Base-by-base conservation (phyloP, 2,797 vertebrate genomes). In the Hylomyscus alleni region DNA sequence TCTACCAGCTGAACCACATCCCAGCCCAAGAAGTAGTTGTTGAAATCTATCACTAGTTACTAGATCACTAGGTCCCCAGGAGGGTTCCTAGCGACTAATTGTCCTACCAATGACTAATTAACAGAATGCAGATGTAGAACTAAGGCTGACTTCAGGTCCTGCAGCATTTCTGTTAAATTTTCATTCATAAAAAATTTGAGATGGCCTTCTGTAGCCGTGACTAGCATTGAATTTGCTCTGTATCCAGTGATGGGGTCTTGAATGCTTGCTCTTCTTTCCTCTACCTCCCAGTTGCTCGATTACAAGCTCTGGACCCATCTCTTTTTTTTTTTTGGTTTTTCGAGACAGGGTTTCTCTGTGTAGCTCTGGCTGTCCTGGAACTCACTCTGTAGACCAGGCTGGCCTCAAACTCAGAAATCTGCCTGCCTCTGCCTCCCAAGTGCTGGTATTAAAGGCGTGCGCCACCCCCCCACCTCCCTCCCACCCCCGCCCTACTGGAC, bases 1-100 rank as follows among this genome's bases (percentile, higher is more conserved):
- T 37, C 34, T 44, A 14, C 37, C 26, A 31, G 34, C 37, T 22
- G 37, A 37, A 29, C 37, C 44, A 37, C 22, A 19, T 62, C 40
- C 29, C 58, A 78, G 31, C 20, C 37, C 56, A 95, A 86, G 91
- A 96, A 69, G 40, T 65, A n/a, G 89, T 93, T 92, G 88, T 92
- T 91, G 62, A 89, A 44, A 54, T 91, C 67, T 93, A 56, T 2
- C 7, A 83, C 75, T 93, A 60, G 83, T 85, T 82, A 17, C n/a
- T n/a, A n/a, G n/a, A n/a, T n/a, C n/a, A 6, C 3, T 95, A 85
- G 84, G 6, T 60, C 52, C 40, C 50, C n/a, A 90, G 76, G 86
- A 85, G 72, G 62, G 82, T 17, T 47, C 82, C 29, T 91, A 44
- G 44, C 44, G 6, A 44, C 44, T 44, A 44, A 44, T 44, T 44